Percentiles rank a stretch among this genome's conserved stretches.
Conservation (phyloP, 2,797 vertebrate species). For the Hypotaenidia philippensis region DNA sequence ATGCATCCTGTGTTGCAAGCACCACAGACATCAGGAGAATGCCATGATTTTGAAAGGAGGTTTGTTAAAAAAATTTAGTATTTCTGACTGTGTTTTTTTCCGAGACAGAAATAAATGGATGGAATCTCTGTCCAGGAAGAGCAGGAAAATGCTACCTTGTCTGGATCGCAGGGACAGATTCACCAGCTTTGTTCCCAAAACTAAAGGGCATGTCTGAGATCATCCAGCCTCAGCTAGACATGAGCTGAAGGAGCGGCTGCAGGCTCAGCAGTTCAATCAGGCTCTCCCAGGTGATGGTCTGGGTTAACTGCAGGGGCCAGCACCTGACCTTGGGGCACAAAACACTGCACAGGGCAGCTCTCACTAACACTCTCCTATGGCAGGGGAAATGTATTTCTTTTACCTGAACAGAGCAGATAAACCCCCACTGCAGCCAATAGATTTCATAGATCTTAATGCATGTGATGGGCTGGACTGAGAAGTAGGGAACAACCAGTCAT, state of each 20-base stretch:
- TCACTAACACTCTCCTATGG: background rate
- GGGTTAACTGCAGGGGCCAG: constrained; percentile 22
- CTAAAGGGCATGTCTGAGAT: background rate
- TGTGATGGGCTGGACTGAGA: background rate
- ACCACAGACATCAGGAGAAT: background rate
- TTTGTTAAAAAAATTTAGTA: background rate
- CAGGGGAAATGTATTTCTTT: background rate
- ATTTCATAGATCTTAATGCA: background rate
- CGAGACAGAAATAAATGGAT: background rate
- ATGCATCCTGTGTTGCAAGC: background rate
- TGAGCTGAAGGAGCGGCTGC: background rate
- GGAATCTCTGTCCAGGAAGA: background rate
- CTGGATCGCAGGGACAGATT: background rate
- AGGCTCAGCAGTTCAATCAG: background rate
- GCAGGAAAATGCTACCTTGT: background rate
- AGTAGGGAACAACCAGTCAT: background rate
- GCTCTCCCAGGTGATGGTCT: background rate
- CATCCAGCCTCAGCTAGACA: background rate
- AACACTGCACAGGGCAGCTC: background rate
- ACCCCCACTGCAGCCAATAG: background rate
- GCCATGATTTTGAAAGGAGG: background rate
- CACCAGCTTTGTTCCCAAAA: background rate
- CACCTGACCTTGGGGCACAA: background rate
- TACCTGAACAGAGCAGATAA: background rate
- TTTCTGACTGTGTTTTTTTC: background rate